These are phyloP conservation scores for Thereva nobilitata DNA, from an alignment of 2,888 invertebrate species.

Conservation along the genomic window DNA sequence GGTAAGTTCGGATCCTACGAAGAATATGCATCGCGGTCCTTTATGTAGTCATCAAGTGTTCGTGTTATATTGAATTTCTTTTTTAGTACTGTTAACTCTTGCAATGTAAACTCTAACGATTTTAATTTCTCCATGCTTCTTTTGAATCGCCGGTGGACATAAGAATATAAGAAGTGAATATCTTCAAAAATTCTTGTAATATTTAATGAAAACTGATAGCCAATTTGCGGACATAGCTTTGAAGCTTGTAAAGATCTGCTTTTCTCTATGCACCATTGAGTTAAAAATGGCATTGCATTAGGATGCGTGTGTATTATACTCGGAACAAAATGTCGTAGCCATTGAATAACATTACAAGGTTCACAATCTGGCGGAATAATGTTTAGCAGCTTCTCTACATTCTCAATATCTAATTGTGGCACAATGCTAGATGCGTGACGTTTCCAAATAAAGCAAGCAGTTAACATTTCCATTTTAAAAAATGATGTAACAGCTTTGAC, in stretches of 20 bases:
- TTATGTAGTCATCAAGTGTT: slow-evolving; percentile 54
- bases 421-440: slow-evolving; percentile 54
- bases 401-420: slow-evolving; percentile 49
- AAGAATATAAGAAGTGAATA: slow-evolving; percentile 54
- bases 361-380: slow-evolving; percentile 53
- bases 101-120: slow-evolving; percentile 51
- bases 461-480: slow-evolving; percentile 52
- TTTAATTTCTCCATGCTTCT: slow-evolving; percentile 52
- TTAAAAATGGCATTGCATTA: slow-evolving; percentile 51
- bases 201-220: slow-evolving; percentile 55
- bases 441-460: slow-evolving; percentile 56
- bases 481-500: slow-evolving; percentile 50
- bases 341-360: slow-evolving; percentile 54
- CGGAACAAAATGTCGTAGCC: slow-evolving; percentile 56
- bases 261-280: slow-evolving; percentile 56
- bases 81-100: slow-evolving; percentile 54
- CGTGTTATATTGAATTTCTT: slow-evolving; percentile 53
- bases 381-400: slow-evolving; percentile 50
- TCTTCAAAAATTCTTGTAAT: slow-evolving; percentile 54
- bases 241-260: slow-evolving; percentile 54
- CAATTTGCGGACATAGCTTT: slow-evolving; percentile 57
- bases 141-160: slow-evolving; percentile 54
- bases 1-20: too few species aligned
- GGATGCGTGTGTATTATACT: slow-evolving; percentile 54
- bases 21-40: too few species aligned